Evolutionary conservation across 1,140 invertebrate species (phyloP).

Genomic region (Paracyclopina nana): DNA sequence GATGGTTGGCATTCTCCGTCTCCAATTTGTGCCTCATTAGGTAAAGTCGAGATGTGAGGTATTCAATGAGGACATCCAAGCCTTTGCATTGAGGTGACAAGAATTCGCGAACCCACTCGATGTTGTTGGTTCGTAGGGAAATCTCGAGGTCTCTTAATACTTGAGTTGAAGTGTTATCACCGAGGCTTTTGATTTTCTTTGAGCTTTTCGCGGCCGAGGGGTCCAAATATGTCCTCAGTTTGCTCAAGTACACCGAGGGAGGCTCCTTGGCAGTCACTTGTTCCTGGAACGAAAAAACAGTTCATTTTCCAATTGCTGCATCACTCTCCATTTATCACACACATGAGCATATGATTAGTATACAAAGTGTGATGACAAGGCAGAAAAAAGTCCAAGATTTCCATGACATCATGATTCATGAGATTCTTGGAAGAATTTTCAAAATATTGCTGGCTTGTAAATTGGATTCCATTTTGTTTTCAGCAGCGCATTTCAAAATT

Average conservation of each 20-base stretch:
- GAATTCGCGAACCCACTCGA: conserved; percentile 98
- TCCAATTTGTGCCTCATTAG: neutral
- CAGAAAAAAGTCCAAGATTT: too few species aligned
- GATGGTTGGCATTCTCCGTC: neutral
- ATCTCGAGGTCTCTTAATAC: conserved; percentile 94
- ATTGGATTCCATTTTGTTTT: too few species aligned
- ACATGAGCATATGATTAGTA: too few species aligned
- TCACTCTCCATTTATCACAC: too few species aligned
- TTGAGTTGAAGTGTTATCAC: conserved; percentile 92
- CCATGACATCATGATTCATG: too few species aligned
- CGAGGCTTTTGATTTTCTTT: conserved; percentile 43
- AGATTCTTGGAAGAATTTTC: too few species aligned
- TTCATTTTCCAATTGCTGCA: too few species aligned
- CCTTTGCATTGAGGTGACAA: conserved; percentile 87
- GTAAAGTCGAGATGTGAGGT: conserved; percentile 70
- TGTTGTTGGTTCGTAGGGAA: conserved; percentile 92
- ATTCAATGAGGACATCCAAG: conserved; percentile 86
- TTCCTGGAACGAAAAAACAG: too few species aligned
- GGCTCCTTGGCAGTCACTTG: conserved; percentile 44
- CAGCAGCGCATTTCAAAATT: too few species aligned
- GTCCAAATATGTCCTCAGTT: conserved; percentile 80
- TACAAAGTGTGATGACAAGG: too few species aligned
- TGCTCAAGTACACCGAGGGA: conserved; percentile 79
- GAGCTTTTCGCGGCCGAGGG: conserved; percentile 84
- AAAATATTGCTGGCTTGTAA: too few species aligned